Conservation (phyloP, 1,140 invertebrate genomes). For the fruit fly (Drosophila melanogaster) region Release_6_plus_ISO1_MT NC_004354.4:6795001-6795500, state of each 20-base stretch:
- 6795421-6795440: background rate
- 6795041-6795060: background rate
- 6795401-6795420: conserved; percentile 34
- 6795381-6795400: conserved; percentile 14
- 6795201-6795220: background rate
- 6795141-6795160: conserved; percentile 46
- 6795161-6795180: conserved; percentile 26
- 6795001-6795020: too few species aligned
- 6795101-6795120: background rate
- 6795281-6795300: conserved; percentile 55
- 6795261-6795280: conserved; percentile 39
- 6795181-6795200: background rate
- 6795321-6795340: background rate
- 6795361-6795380: conserved; percentile 11
- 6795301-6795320: conserved; percentile 33
- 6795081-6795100: background rate
- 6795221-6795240: conserved; percentile 24
- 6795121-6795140: conserved; percentile 55
- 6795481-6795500: background rate
- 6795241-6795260: conserved; percentile 4
- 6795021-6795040: conserved; percentile 8
- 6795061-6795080: background rate
- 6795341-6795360: conserved; percentile 58
- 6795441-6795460: conserved; percentile 1
- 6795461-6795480: conserved; percentile 15